Conservation (phyloP, 2,888 invertebrate species). For the Polydrusus cervinus region DNA sequence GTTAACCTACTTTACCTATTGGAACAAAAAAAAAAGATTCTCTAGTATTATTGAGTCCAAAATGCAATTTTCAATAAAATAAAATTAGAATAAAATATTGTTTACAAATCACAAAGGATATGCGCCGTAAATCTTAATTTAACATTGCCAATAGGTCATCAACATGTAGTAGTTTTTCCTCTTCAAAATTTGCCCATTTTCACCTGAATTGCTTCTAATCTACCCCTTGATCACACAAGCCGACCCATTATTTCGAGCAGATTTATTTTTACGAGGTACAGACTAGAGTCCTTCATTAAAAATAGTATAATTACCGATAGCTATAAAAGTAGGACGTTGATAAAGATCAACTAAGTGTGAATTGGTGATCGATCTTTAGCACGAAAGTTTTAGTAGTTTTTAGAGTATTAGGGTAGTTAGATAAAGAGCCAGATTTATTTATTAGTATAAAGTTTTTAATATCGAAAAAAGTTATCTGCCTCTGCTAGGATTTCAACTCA, state of each 20-base stretch:
- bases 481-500: no score
- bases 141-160: background rate
- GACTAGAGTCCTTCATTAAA: slow-evolving; percentile 13
- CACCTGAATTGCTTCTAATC: background rate
- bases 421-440: no score
- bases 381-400: slow-evolving; percentile 21
- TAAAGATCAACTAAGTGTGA: slow-evolving; percentile 38
- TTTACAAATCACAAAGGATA: no score
- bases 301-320: slow-evolving; percentile 23
- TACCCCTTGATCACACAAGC: slow-evolving; percentile 6
- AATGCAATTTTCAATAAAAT: no score
- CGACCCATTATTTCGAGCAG: background rate
- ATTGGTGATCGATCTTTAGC: slow-evolving; percentile 31
- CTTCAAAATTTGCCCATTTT: background rate
- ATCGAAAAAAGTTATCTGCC: no score
- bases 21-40: no score
- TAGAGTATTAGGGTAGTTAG: no score
- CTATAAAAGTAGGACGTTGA: slow-evolving; percentile 34
- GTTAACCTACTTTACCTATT: no score
- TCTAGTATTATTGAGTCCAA: no score
- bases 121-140: background rate
- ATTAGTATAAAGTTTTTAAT: no score
- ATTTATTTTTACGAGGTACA: slow-evolving; percentile 17
- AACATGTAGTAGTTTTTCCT: no score
- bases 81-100: no score